Base-by-base conservation (phyloP, 2,797 vertebrate genomes). In the Allobates femoralis region DNA sequence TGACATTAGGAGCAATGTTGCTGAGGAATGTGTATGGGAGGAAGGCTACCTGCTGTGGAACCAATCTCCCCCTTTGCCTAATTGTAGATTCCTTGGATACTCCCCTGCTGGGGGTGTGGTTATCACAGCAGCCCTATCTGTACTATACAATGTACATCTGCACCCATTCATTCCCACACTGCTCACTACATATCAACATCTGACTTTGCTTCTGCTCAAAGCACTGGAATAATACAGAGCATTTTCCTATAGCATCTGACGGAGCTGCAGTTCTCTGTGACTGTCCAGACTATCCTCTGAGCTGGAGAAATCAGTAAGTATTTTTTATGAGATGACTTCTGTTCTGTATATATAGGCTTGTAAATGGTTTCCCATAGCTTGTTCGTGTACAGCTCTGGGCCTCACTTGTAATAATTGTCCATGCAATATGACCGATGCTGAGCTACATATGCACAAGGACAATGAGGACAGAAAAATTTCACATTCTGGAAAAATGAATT, bases 51-150 rank as follows among this genome's bases (percentile, higher is more conserved):
- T 79, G 62, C 75, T 83, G n/a, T 21, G 74, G 34, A 73, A 58
- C 60, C 19, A 64, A 1, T 73, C 21, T 21, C 50, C 41, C 37
- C 69, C 78, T 30, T 56, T 77, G 28, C 74, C 37, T 41, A 28
- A 66, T 23, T 55, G 58, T 74, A 11, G 67, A 53, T 53, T 62
- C 51, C 53, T 73, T 50, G 64, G 75, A 18, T 79, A 71, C 81
- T 79, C 86, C 85, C 30, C 53, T 34, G 51, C 62, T 53, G 66
- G 86, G 15, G 86, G 86, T 16, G 81, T 73, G 86, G 81, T 51
- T 53, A 62, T 14, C n/a, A 87, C 30, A 73, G 26, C n/a, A 83
- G 50, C 50, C 64, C 60, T 41, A 7, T 18, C 66, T 87, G 16
- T 83, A 60, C 12, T 79, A 55, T 53, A 71, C 62, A 83, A 74